A percentile compares a stretch with the other conserved stretches of the same genome.
Conservation (phyloP, 2,888 invertebrate genomes). For the Ormia ochracea region DNA sequence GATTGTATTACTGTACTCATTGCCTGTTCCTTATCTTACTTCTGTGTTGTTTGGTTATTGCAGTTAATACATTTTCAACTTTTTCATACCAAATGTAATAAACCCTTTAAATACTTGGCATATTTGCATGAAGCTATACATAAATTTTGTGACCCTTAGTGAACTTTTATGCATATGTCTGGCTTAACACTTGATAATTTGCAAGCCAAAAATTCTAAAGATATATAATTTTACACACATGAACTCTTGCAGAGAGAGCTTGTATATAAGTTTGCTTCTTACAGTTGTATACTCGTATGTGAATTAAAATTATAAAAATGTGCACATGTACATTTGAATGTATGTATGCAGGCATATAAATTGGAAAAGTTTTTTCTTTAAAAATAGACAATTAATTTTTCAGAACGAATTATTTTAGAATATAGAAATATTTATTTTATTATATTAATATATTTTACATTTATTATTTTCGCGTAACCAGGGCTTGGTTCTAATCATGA, state of each 20-base stretch:
- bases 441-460: no score
- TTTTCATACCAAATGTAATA: constrained; percentile 52
- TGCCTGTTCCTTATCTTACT: constrained; percentile 2
- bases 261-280: neutral
- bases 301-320: constrained; percentile 17
- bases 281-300: neutral
- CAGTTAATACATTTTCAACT: neutral
- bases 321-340: no score
- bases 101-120: constrained; percentile 62
- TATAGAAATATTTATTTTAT: no score
- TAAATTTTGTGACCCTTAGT: constrained; percentile 62
- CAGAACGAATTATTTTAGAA: no score
- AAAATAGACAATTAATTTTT: no score
- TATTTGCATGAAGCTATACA: constrained; percentile 58
- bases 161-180: constrained; percentile 62
- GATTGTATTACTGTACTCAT: neutral
- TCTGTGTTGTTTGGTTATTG: constrained; percentile 24
- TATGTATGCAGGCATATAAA: no score
- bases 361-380: no score
- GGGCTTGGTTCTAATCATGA: no score
- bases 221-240: constrained; percentile 3
- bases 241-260: neutral
- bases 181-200: constrained; percentile 59
- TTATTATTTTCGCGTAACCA: no score
- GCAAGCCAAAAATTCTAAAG: constrained; percentile 55